Percentiles rank a stretch among this genome's conserved stretches.
These are phyloP conservation scores for Pyrgus malvae DNA, from an alignment of 2,888 invertebrate genomes.

Conservation along the genomic window DNA sequence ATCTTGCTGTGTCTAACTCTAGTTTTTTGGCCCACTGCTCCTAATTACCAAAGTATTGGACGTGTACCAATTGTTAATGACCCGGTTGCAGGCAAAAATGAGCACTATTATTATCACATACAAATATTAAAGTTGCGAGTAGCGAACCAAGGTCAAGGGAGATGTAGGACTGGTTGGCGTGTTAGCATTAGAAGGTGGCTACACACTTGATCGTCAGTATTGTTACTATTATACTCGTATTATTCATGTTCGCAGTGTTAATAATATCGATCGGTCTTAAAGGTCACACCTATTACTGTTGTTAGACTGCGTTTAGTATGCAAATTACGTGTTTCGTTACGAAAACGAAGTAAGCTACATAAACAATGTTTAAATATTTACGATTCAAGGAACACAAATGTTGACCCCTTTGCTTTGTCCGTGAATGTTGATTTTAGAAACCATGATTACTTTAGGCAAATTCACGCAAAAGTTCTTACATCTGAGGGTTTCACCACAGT, in stretches of 20 bases:
- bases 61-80: constrained; percentile 72
- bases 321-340: neutral
- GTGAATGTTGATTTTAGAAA: too few species aligned
- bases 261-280: constrained; percentile 10
- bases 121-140: constrained; percentile 51
- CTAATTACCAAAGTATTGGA: constrained; percentile 71
- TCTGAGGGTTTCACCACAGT: too few species aligned
- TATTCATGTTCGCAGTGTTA: neutral
- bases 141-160: constrained; percentile 65
- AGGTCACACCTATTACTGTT: neutral
- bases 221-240: too few species aligned
- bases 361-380: neutral
- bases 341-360: neutral
- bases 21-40: constrained; percentile 72
- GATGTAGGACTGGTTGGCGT: constrained; percentile 55
- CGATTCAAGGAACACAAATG: too few species aligned
- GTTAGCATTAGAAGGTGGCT: constrained; percentile 33
- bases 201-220: constrained; percentile 15
- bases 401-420: too few species aligned
- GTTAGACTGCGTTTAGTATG: constrained; percentile 1
- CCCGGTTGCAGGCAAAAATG: constrained; percentile 54
- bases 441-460: too few species aligned
- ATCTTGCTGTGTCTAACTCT: constrained; percentile 23
- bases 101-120: constrained; percentile 46
- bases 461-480: too few species aligned